Evolutionary conservation across 2,113 vertebrate genomes (phyloP).

Genomic region (Datnioides undecimradiatus): DNA sequence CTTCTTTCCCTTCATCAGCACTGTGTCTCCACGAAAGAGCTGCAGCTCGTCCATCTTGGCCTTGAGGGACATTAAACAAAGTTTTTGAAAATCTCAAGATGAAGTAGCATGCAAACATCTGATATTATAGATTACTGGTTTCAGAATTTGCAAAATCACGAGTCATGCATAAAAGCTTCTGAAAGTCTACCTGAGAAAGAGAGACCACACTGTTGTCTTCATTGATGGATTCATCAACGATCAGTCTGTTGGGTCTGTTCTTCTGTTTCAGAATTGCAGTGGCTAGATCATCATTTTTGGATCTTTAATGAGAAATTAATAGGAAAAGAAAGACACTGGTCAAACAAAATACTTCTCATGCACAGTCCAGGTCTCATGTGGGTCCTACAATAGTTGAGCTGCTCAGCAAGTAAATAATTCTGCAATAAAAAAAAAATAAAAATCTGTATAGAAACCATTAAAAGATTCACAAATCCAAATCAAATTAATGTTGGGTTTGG

Average conservation of each 20-base stretch:
- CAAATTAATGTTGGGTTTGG: neutral
- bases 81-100: neutral
- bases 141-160: neutral
- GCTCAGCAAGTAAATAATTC: neutral
- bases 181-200: conserved; percentile 91
- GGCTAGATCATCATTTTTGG: conserved; percentile 96
- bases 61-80: conserved; percentile 72
- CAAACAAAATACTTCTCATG: neutral
- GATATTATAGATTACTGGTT: neutral
- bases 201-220: conserved; percentile 99
- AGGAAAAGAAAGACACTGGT: neutral
- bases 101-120: neutral
- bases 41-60: conserved; percentile 99
- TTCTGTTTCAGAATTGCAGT: conserved; percentile 99
- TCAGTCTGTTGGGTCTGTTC: conserved; percentile 97
- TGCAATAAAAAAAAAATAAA: neutral
- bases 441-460: neutral
- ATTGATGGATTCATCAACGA: conserved; percentile 99
- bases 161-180: neutral
- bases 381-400: neutral
- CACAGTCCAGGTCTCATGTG: neutral
- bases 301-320: conserved; percentile 80
- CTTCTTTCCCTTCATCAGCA: conserved; percentile 98
- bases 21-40: conserved; percentile 98
- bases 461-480: neutral